A percentile compares a stretch with the other conserved stretches of the same genome.
These are phyloP conservation scores for Standfussiana lucernea DNA, from an alignment of 2,888 invertebrate species.

Conservation along the genomic window DNA sequence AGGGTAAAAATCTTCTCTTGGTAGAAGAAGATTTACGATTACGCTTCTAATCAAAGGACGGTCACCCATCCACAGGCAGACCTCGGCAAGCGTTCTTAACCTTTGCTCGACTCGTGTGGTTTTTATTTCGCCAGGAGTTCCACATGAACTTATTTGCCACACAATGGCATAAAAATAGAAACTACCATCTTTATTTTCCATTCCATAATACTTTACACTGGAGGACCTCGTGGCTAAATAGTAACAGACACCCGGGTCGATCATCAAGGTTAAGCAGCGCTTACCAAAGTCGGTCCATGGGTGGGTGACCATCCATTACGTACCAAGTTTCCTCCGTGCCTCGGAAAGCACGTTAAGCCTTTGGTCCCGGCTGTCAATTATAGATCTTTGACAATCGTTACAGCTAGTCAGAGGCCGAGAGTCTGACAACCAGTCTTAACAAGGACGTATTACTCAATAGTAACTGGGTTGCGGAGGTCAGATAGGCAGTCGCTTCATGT, in stretches of 20 bases:
- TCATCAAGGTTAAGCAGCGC: not conserved
- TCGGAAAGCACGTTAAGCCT: too few relatives aligned
- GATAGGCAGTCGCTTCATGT: not conserved
- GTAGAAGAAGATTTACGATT: not conserved
- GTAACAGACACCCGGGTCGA: not conserved
- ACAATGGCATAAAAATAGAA: not conserved
- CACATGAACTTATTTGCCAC: too few relatives aligned
- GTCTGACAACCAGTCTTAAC: not conserved
- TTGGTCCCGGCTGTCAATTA: not conserved
- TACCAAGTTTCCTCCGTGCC: not conserved
- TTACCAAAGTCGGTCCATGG: not conserved
- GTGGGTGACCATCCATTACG: not conserved
- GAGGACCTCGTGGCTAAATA: not conserved
- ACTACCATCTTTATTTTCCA: not conserved
- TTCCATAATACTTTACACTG: not conserved
- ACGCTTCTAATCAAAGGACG: not conserved
- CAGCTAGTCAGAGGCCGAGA: not conserved
- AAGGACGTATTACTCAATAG: not conserved
- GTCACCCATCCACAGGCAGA: not conserved
- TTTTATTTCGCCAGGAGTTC: not conserved
- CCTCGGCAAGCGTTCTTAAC: not conserved
- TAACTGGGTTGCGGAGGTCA: not conserved
- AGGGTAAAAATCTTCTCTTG: not conserved
- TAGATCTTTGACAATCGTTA: not conserved
- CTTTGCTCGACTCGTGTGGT: not conserved